Conservation (phyloP, 1,140 invertebrate genomes). For the Drosophila setifemur region DNA sequence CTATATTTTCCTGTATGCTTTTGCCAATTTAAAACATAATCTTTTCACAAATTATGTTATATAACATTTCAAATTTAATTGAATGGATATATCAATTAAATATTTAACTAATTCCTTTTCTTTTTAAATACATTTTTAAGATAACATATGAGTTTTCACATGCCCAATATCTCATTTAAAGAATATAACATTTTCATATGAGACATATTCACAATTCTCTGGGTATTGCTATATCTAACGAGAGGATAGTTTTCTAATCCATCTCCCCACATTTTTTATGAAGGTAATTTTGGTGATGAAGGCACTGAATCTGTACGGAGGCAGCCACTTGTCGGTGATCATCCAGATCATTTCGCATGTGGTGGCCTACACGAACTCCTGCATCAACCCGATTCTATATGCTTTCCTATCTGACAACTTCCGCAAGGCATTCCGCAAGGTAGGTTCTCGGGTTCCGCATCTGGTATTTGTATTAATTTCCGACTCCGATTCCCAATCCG, state of each 20-base stretch:
- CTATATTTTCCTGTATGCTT: too few relatives aligned
- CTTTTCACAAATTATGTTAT: too few relatives aligned
- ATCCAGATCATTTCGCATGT: conserved; percentile 93
- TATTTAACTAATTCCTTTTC: too few relatives aligned
- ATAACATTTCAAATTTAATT: too few relatives aligned
- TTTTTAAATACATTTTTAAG: too few relatives aligned
- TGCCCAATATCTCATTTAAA: too few relatives aligned
- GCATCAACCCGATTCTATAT: conserved; percentile 98
- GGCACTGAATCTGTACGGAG: conserved; percentile 88
- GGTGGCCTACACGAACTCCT: conserved; percentile 97
- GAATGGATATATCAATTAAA: too few relatives aligned
- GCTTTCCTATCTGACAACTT: conserved; percentile 94
- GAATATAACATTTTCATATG: too few relatives aligned
- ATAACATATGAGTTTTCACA: too few relatives aligned
- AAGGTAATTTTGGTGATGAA: conserved; percentile 92
- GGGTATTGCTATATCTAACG: background rate
- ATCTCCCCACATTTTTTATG: background rate
- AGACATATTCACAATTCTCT: background rate
- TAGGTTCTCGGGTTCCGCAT: too few relatives aligned
- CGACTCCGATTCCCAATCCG: background rate
- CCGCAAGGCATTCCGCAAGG: conserved; percentile 90
- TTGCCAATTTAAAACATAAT: too few relatives aligned
- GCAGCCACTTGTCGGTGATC: conserved; percentile 86
- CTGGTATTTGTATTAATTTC: background rate
- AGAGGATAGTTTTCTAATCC: background rate